Evolutionary conservation across 1,140 invertebrate genomes (phyloP).

Genomic region (Camponotus vicinus): DNA sequence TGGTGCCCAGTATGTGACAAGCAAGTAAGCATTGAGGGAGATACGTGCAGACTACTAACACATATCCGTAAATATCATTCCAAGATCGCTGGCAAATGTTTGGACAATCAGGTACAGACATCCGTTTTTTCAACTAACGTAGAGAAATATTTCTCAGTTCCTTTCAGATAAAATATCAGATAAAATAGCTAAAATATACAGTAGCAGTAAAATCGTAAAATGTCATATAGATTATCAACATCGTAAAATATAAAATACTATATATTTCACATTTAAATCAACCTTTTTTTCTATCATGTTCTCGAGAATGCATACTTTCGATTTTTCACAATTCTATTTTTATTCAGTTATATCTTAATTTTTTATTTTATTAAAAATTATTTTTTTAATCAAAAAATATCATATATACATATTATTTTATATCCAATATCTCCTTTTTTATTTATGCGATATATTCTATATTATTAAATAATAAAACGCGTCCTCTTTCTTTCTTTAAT

Average conservation of each 20-base stretch:
- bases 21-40: conserved; percentile 65
- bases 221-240: neutral
- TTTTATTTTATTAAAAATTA: conserved; percentile 4
- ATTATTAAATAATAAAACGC: neutral
- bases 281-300: conserved; percentile 45
- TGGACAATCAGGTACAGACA: conserved; percentile 35
- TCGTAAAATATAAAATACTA: conserved; percentile 4
- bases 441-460: neutral
- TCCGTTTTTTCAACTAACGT: neutral
- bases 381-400: neutral
- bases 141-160: conserved; percentile 13
- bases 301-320: conserved; percentile 21
- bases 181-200: neutral
- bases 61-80: conserved; percentile 65
- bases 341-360: neutral
- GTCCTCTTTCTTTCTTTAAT: neutral
- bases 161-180: neutral
- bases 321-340: neutral
- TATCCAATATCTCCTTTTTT: neutral
- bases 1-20: conserved; percentile 73
- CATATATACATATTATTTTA: neutral
- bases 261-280: conserved; percentile 21
- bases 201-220: neutral
- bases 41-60: conserved; percentile 56
- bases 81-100: conserved; percentile 21